phyloP scores from a whole-genome alignment of 2,797 vertebrate genomes.

The Hydrophis major region DNA sequence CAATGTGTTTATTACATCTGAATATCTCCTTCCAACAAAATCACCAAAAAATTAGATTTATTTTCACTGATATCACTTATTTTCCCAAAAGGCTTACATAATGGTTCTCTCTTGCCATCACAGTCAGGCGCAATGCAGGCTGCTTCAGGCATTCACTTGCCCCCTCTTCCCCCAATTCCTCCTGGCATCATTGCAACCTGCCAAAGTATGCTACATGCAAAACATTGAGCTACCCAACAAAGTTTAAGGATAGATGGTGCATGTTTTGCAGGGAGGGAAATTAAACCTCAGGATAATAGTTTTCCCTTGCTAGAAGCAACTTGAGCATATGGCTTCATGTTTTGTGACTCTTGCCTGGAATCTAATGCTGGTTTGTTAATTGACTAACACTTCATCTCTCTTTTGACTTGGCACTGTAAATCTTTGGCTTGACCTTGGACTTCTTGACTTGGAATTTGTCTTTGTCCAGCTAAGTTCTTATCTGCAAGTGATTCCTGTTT shows the following conservation, averaged over 20 bases:
- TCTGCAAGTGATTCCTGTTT: not conserved
- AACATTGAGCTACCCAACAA: not conserved
- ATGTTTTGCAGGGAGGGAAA: not conserved
- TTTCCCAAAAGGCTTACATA: not conserved
- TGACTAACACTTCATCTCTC: not conserved
- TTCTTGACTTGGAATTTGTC: not conserved
- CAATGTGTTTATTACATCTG: not conserved
- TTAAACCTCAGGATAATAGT: not conserved
- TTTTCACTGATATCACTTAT: not conserved
- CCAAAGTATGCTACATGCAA: not conserved
- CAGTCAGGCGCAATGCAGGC: not conserved
- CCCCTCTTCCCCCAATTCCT: not conserved
- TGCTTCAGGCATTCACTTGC: not conserved
- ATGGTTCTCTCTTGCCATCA: not conserved
- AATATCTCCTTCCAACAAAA: not conserved
- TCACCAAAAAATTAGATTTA: not conserved
- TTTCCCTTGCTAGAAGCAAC: not conserved
- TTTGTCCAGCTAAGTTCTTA: not conserved
- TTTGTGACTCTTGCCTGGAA: not conserved
- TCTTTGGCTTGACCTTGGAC: not conserved
- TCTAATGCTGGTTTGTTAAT: not conserved
- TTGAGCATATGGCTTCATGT: not conserved
- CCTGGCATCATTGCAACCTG: not conserved
- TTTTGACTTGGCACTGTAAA: not conserved
- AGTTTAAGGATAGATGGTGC: not conserved